Evolutionary conservation across 2,113 vertebrate genomes (phyloP), one percentile per base, ranked within the genome.

Genomic region (Glaucidium brasilianum): DNA sequence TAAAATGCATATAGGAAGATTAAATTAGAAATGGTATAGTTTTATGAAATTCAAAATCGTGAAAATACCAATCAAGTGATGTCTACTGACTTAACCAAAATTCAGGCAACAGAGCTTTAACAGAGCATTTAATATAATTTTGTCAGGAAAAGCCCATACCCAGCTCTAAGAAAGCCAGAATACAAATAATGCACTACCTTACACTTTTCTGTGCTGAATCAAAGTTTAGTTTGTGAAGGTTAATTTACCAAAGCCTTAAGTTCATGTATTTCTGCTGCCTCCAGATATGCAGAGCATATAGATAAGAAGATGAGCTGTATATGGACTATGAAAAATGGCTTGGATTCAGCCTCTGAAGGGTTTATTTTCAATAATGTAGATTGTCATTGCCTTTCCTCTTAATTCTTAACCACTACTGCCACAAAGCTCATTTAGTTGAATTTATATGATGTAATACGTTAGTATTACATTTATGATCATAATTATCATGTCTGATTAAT

Each of bases 401-500:
- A 86, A 19, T 86, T 93, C 71, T 90, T 92, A 91, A 90, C 56
- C 3, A 10, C 56, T 92, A 20, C 67, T 95, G 79, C 74, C 85
- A 90, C n/a, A 62, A 41, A 95, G 39, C 49, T 80, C 90, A 94
- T 95, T 95, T 91, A 80, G 27, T 50, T 95, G 72, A 90, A 92
- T 94, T 97, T 92, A 92, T 96, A 58, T 78, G 80, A 73, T 82
- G 58, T 76, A 77, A 79, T 90, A 94, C 87, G 69, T 94, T 88
- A 87, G 52, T 73, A 91, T 88, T 95, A 85, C 81, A 95, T 95
- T 95, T 95, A 90, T 95, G 94, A 91, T 88, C 32, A 86, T 94
- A 93, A 95, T 91, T 91, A 96, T 90, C 58, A 73, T 90, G 89
- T 91, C 87, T 85, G 96, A 96, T 94, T 92, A 96, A 96, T 95